A percentile compares a stretch with the other conserved stretches of the same genome.
phyloP scores from a whole-genome alignment of 2,113 vertebrate genomes.

The Odontophorus gujanensis region DNA sequence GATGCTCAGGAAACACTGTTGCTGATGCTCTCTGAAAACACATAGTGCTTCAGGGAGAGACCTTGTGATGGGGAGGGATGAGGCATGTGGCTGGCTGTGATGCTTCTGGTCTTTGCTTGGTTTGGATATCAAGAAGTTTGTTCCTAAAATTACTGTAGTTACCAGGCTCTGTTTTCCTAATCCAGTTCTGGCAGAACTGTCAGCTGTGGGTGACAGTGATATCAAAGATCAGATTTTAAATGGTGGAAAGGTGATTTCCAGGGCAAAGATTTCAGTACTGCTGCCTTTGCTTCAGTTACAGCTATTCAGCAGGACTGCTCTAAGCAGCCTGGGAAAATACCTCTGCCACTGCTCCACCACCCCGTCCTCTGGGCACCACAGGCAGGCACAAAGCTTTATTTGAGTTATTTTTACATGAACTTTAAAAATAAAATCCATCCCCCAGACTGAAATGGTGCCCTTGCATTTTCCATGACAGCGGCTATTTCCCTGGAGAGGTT shows the following conservation, averaged over 20 bases:
- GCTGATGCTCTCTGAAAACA: neutral
- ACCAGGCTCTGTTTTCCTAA: neutral
- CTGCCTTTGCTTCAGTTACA: neutral
- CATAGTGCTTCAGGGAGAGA: neutral
- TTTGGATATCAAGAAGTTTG: neutral
- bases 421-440: neutral
- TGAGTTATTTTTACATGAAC: neutral
- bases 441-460: neutral
- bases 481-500: neutral
- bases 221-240: neutral
- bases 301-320: neutral
- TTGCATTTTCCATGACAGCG: neutral
- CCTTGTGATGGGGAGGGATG: neutral
- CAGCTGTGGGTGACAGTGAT: neutral
- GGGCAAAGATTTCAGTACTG: neutral
- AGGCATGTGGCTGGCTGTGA: neutral
- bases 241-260: neutral
- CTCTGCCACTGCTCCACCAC: fast-evolving
- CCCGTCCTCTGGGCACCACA: neutral
- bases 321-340: neutral
- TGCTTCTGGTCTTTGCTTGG: fast-evolving
- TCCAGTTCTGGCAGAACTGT: fast-evolving
- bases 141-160: neutral
- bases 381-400: neutral
- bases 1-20: fast-evolving